Conservation (phyloP, 1,140 invertebrate genomes). For the Ganaspis sp. region DNA sequence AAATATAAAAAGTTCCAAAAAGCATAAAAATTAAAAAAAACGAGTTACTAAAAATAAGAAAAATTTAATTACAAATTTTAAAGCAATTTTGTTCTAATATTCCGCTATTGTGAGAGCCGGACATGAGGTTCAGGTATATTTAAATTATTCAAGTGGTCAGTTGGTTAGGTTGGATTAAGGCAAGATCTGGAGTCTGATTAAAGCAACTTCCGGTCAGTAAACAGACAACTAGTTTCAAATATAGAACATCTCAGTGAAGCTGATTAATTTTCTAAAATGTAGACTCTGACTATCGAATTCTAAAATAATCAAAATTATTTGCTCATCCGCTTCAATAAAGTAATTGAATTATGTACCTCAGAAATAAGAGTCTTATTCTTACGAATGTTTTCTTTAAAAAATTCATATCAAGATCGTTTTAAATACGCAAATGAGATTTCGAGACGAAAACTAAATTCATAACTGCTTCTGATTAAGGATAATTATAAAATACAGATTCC, state of each 20-base stretch:
- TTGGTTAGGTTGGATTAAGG: constrained; percentile 69
- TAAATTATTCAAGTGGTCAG: constrained; percentile 72
- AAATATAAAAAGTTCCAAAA: too few relatives aligned
- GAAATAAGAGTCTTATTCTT: neutral
- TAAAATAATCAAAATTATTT: neutral
- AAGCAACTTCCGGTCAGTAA: constrained; percentile 19
- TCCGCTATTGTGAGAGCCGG: constrained; percentile 71
- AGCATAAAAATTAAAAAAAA: too few relatives aligned
- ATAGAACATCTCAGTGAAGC: neutral
- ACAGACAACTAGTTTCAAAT: constrained; percentile 14
- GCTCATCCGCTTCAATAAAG: too few relatives aligned
- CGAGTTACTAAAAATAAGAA: too few relatives aligned
- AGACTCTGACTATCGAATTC: neutral
- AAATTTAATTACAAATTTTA: neutral
- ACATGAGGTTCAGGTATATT: constrained; percentile 69
- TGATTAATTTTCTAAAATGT: neutral
- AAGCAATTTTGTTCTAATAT: constrained; percentile 63
- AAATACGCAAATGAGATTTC: too few relatives aligned
- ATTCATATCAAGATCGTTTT: too few relatives aligned
- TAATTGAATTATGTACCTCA: neutral
- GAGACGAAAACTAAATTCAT: too few relatives aligned
- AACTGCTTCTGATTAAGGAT: too few relatives aligned
- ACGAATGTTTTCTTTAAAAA: neutral
- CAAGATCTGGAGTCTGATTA: constrained; percentile 65
- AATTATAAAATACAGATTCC: too few relatives aligned